Base-by-base conservation (phyloP, 2,888 invertebrate species). In the Pyralis farinalis region DNA sequence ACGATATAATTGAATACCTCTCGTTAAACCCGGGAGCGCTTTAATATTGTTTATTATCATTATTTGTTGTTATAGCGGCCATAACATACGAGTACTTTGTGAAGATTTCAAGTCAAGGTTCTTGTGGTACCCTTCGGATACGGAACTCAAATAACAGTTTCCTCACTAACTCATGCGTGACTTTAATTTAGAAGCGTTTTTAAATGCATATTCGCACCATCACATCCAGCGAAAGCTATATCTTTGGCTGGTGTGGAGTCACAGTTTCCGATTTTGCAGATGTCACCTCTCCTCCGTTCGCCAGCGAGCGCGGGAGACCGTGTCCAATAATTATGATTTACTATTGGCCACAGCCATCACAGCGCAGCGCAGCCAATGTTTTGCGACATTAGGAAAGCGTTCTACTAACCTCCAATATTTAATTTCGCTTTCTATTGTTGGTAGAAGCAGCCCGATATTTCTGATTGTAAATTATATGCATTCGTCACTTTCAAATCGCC, bases 361-460 rank as follows among this genome's bases (percentile, higher is more conserved):
- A n/a, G n/a, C n/a, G n/a, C n/a, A n/a, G n/a, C n/a, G n/a, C n/a
- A n/a, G n/a, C 50, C 52, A 53, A 57, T 46, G 51, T 54, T 64
- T 60, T 68, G 63, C 64, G 57, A 68, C 56, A 60, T 58, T 58
- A 67, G 52, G 63, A 69, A 68, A 71, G 56, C 64, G 78, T 64
- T 71, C 75, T 58, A 75, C 73, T 78, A 55, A 76, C 74, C 75
- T 65, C 9, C 60, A 33, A 53, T 46, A 27, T 43, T 28, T 37
- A 42, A 59, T 68, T 76, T 74, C 71, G 58, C 74, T 82, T 81
- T 79, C 77, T 65, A 68, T 67, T 60, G 58, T 61, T 51, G 22
- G 21, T 22, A 7, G 38, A 16, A 10, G 32, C 16, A 16, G 16
- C 16, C 2, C 16, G 16, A 16, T 16, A 16, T 16, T 16, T 16